Evolutionary conservation across 2,113 vertebrate genomes (phyloP), one percentile per base, ranked within the genome.

Genomic region (Zosterops pallidus): DNA sequence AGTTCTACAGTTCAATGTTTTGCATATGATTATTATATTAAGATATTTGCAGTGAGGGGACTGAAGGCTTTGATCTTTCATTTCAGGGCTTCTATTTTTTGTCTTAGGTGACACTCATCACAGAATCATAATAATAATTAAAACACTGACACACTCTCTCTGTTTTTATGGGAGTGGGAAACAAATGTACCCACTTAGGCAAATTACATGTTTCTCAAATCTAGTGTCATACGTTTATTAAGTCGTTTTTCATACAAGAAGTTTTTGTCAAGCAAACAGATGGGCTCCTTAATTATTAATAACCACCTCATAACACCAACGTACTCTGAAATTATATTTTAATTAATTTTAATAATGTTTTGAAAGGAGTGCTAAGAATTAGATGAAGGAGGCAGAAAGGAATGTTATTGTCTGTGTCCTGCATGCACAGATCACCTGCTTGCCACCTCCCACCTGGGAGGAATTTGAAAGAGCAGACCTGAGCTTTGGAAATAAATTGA

Each of bases 281-380:
- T 42, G 16, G 56, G 23, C 67, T 55, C 63, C 67, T 55, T 59
- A 42, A 65, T 74, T 56, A 83, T 80, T 94, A 94, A 76, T 63
- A 71, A 93, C 53, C 13, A 35, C 63, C 53, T 57, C 86, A 31
- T 72, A 86, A 90, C 80, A 47, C 31, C 3, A 4, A 44, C 0
- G 1, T 78, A 37, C 76, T 78, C 91, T 92, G 89, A 81, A 90
- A 92, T 94, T 56, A 78, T 42, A 13, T 68, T 95, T 74, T 80
- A 91, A 94, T 95, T 91, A 83, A 72, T 95, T 91, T 82, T 86
- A 85, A 90, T 90, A 68, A 74, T 78, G 91, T 81, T 93, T 86
- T 83, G 78, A 57, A 90, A 94, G 63, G 62, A 81, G 83, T 17
- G 31, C 44, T 83, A 35, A 46, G 89, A 47, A 67, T 37, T 26